Conservation (phyloP, 2,797 vertebrate genomes). For the Gephyroberyx darwinii region DNA sequence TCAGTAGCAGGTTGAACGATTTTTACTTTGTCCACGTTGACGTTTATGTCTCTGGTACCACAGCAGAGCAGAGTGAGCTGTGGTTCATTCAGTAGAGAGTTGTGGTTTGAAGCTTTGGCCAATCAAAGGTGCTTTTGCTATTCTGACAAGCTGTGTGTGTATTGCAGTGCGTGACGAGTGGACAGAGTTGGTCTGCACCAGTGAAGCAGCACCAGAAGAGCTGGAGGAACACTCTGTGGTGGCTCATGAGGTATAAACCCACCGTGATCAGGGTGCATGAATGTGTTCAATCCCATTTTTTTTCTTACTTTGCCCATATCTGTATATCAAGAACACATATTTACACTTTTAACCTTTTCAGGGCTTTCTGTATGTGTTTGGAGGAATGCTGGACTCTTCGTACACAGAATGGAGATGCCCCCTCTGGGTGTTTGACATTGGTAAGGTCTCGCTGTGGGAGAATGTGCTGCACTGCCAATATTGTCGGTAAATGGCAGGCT, state of each 20-base stretch:
- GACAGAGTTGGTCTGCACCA: conserved; percentile 78
- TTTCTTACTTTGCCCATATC: neutral
- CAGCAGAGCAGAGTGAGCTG: neutral
- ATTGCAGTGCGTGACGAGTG: conserved; percentile 82
- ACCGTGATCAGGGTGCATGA: neutral
- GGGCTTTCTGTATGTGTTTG: conserved; percentile 86
- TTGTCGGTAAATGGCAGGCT: neutral
- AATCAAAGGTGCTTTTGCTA: neutral
- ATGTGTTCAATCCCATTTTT: too few relatives aligned
- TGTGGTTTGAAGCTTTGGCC: neutral
- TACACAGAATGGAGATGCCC: conserved; percentile 80
- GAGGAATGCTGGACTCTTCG: conserved; percentile 86
- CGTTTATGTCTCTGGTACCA: too few relatives aligned
- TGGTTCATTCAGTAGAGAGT: neutral
- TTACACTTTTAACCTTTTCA: conserved; percentile 53
- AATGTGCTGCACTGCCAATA: neutral
- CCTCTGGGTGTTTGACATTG: conserved; percentile 85
- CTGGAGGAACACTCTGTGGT: conserved; percentile 90
- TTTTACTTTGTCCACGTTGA: too few relatives aligned
- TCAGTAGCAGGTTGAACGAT: too few relatives aligned
- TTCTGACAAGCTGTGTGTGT: neutral
- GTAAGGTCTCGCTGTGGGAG: conserved; percentile 71
- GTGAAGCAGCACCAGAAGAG: conserved; percentile 84
- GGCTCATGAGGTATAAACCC: conserved; percentile 81
- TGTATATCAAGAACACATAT: neutral